Conservation (phyloP, 2,113 vertebrate genomes). For the Spilogale gracilis region DNA sequence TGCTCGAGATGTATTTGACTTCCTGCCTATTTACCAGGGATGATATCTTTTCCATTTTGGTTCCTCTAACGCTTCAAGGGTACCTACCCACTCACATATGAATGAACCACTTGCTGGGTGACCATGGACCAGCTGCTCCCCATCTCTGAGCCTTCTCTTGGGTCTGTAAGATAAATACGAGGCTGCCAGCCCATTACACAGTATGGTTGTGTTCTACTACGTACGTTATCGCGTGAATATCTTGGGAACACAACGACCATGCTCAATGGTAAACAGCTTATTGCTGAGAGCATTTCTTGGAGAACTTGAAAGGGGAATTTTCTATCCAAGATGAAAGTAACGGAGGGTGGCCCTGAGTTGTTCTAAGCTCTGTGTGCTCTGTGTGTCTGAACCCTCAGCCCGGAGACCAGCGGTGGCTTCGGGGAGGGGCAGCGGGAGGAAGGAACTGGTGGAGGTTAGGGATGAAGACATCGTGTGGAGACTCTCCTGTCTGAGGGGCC, state of each 20-base stretch:
- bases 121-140: neutral
- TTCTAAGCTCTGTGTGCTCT: neutral
- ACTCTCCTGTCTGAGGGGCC: neutral
- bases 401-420: fast-evolving
- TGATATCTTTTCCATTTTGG: neutral
- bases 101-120: neutral
- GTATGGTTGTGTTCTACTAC: neutral
- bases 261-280: neutral
- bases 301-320: slow-evolving; percentile 4
- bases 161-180: neutral
- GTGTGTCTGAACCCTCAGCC: neutral
- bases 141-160: neutral
- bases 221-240: neutral
- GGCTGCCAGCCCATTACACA: too few relatives aligned
- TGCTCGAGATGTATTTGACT: neutral
- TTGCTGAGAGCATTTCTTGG: neutral
- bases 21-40: neutral
- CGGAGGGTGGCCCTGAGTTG: neutral
- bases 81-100: neutral
- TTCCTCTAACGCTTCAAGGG: neutral
- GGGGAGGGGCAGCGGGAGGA: neutral
- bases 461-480: neutral
- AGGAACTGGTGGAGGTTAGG: neutral
- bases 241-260: neutral
- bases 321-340: neutral